Evolutionary conservation across 2,888 invertebrate species (phyloP).

Genomic region (Leptinotarsa tumamoca): DNA sequence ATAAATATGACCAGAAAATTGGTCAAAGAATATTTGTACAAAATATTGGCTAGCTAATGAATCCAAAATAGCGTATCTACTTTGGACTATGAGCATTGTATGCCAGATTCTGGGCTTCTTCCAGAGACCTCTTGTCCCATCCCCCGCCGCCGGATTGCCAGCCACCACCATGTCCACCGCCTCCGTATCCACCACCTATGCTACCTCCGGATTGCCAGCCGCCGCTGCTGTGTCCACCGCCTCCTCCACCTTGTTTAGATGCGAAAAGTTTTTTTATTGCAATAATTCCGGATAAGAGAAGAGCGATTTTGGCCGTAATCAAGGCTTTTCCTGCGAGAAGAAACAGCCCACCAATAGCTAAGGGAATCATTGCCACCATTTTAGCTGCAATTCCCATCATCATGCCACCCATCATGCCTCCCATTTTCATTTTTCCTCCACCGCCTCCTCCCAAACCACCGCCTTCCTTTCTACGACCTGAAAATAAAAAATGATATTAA

Average conservation of each 20-base stretch:
- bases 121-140: constrained; percentile 79
- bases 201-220: constrained; percentile 64
- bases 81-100: constrained; percentile 75
- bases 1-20: constrained; percentile 53
- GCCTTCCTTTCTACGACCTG: constrained; percentile 67
- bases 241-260: constrained; percentile 73
- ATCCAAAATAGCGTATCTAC: constrained; percentile 52
- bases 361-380: constrained; percentile 83
- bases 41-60: constrained; percentile 42
- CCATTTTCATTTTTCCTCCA: constrained; percentile 73
- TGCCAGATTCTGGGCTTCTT: constrained; percentile 76
- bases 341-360: constrained; percentile 85
- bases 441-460: constrained; percentile 63
- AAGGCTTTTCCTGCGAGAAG: constrained; percentile 88
- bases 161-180: constrained; percentile 11
- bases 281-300: constrained; percentile 84
- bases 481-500: constrained; percentile 24
- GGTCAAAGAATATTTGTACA: constrained; percentile 55
- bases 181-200: constrained; percentile 69
- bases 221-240: constrained; percentile 63
- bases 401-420: constrained; percentile 93
- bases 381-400: constrained; percentile 90
- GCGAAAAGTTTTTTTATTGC: constrained; percentile 84
- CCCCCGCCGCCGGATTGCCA: constrained; percentile 68
- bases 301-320: constrained; percentile 82